These are phyloP conservation scores for Urocyon cinereoargenteus DNA, from an alignment of 2,797 vertebrate genomes.

Conservation along the genomic window DNA sequence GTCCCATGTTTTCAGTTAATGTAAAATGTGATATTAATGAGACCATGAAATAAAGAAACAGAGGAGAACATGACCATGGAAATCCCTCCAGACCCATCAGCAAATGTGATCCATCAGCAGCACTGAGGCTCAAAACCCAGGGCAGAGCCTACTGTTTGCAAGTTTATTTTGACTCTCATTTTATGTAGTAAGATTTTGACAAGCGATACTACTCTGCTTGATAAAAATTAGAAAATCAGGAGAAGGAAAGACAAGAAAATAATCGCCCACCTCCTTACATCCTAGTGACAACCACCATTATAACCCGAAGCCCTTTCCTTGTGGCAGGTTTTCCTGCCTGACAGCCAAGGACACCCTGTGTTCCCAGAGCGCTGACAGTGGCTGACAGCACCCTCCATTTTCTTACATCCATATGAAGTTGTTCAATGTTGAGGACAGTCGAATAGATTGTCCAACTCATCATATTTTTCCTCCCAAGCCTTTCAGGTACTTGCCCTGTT, in stretches of 20 bases:
- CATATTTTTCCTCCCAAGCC: not conserved
- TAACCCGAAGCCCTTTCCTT: not conserved
- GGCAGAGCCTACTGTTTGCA: not conserved
- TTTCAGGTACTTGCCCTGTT: not conserved
- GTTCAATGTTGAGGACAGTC: not conserved
- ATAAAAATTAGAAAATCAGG: not conserved
- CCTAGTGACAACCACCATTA: too few species aligned
- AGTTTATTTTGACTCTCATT: not conserved
- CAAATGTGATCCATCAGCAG: not conserved
- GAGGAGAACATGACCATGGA: not conserved
- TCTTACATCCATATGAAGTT: not conserved
- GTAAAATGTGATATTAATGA: not conserved
- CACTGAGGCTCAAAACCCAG: not conserved
- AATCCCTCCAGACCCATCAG: not conserved
- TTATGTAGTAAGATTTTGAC: not conserved
- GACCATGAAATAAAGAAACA: not conserved
- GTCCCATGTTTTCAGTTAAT: not conserved
- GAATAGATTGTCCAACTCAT: not conserved
- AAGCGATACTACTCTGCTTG: not conserved
- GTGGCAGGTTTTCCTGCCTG: not conserved
- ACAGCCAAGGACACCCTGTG: fast-evolving
- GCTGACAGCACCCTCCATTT: too few species aligned
- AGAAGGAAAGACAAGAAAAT: not conserved
- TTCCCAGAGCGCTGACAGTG: not conserved
- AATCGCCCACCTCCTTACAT: not conserved